A percentile compares a stretch with the other conserved stretches of the same genome.
phyloP scores from a whole-genome alignment of 2,113 vertebrate species.

The Morone chrysops region DNA sequence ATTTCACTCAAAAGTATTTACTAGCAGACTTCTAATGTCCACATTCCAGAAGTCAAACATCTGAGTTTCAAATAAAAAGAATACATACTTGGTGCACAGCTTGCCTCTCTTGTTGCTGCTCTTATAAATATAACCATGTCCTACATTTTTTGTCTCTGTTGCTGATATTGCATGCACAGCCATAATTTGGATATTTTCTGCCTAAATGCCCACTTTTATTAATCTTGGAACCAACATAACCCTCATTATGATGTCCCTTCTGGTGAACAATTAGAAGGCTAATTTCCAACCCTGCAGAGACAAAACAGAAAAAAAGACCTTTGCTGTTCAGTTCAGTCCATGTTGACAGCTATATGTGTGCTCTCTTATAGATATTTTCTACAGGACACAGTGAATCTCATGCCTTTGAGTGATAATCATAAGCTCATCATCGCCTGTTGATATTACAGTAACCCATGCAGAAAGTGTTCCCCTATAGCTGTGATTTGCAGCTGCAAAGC shows the following conservation, averaged over 20 bases:
- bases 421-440: slow-evolving; percentile 15
- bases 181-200: background rate
- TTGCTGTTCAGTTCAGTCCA: background rate
- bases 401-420: slow-evolving; percentile 1
- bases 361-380: background rate
- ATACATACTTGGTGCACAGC: background rate
- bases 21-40: background rate
- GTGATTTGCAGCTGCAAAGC: slow-evolving; percentile 45
- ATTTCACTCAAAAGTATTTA: background rate
- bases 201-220: background rate
- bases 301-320: background rate
- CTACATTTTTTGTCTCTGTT: background rate
- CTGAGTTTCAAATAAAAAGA: background rate
- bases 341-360: background rate
- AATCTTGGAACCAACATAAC: background rate
- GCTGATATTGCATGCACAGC: no score
- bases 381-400: background rate
- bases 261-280: background rate
- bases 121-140: background rate
- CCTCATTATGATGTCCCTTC: background rate
- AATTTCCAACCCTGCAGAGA: background rate
- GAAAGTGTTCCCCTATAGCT: background rate
- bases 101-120: background rate
- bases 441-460: slow-evolving; percentile 20
- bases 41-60: background rate